These are phyloP conservation scores for Bombylius major DNA, from an alignment of 2,888 invertebrate genomes.

Conservation along the genomic window DNA sequence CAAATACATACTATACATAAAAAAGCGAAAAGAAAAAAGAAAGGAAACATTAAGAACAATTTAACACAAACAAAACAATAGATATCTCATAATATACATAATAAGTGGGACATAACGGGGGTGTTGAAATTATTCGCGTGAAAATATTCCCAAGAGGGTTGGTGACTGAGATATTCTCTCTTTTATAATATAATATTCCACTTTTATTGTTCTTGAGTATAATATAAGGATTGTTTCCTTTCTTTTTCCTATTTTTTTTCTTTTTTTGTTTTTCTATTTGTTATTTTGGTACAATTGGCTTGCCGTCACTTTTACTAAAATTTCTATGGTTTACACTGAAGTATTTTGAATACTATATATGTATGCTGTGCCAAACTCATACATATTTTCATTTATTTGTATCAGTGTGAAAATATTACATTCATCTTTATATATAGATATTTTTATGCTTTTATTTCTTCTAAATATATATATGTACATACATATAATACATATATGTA, in stretches of 20 bases:
- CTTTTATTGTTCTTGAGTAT: no score
- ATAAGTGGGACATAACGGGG: background rate
- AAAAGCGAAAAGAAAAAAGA: background rate
- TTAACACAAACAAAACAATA: slow-evolving; percentile 16
- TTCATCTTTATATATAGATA: no score
- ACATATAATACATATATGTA: background rate
- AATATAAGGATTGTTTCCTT: no score
- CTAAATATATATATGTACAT: no score
- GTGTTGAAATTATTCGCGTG: slow-evolving; percentile 5
- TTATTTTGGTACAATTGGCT: background rate
- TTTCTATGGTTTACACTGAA: no score
- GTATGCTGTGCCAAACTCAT: background rate
- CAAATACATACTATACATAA: slow-evolving; percentile 16
- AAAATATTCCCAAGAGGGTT: slow-evolving; percentile 3
- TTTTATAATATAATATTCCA: no score
- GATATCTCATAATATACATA: background rate
- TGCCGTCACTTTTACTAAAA: background rate
- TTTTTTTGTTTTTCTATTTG: no score
- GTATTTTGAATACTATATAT: no score
- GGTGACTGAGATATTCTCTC: background rate
- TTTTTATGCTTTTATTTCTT: no score
- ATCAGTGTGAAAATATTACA: background rate
- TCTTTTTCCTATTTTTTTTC: no score
- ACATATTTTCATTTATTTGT: background rate
- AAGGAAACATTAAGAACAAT: slow-evolving; percentile 16